Percentiles rank a stretch among this genome's conserved stretches.
These are phyloP conservation scores for Lates japonicus DNA, from an alignment of 2,797 vertebrate genomes.

Conservation along the genomic window DNA sequence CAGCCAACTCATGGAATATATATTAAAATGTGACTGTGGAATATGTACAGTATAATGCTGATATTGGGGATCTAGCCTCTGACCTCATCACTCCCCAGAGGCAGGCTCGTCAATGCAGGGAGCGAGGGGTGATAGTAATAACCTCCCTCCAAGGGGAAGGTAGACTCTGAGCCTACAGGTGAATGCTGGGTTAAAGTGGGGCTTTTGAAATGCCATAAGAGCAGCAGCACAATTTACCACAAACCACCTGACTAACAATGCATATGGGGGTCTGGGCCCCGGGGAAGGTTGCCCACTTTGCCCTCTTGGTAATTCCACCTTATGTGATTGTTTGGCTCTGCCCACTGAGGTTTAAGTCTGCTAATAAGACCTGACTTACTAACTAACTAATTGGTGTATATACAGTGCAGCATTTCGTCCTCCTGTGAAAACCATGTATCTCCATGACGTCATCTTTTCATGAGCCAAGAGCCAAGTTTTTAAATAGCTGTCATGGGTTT, in stretches of 20 bases:
- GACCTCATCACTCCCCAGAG: not conserved
- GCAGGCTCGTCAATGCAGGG: not conserved
- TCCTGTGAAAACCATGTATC: not conserved
- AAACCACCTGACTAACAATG: not conserved
- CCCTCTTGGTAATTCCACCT: no score
- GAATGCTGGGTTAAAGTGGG: no score
- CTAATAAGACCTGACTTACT: not conserved
- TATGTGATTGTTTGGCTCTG: not conserved
- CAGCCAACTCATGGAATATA: not conserved
- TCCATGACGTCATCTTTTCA: not conserved
- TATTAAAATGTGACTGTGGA: not conserved
- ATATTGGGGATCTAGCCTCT: not conserved
- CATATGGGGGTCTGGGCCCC: not conserved
- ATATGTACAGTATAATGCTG: not conserved
- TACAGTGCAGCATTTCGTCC: not conserved
- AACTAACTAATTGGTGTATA: not conserved
- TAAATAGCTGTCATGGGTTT: not conserved
- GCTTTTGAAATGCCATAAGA: not conserved
- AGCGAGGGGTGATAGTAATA: not conserved
- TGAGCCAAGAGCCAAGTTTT: not conserved
- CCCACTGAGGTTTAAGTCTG: not conserved
- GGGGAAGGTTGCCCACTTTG: not conserved
- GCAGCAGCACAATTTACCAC: not conserved
- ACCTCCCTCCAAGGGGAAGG: no score
- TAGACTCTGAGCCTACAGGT: not conserved